Conservation (phyloP, 2,113 vertebrate genomes). For the Pelvicachromis taeniatus region DNA sequence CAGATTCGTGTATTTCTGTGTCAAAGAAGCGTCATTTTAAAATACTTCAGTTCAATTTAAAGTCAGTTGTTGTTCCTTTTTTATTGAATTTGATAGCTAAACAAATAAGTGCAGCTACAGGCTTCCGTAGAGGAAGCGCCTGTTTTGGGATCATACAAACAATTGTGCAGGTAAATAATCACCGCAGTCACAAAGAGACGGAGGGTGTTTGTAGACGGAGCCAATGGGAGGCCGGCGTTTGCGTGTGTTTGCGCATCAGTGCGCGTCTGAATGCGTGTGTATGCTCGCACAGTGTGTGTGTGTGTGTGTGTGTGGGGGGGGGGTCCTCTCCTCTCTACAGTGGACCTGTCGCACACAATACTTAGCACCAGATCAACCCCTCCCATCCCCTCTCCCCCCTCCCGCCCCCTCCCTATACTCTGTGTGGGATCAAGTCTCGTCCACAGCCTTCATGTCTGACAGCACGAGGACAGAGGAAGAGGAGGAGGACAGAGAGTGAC, state of each 20-base stretch:
- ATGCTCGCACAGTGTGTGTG: background rate
- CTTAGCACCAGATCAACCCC: slow-evolving; percentile 69
- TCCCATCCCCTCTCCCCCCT: background rate
- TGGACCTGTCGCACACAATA: slow-evolving; percentile 73
- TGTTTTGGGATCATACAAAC: background rate
- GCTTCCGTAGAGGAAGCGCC: too few species aligned
- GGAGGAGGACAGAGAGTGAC: slow-evolving; percentile 14
- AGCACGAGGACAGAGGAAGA: slow-evolving; percentile 18
- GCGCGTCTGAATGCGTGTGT: background rate
- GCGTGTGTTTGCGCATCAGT: background rate
- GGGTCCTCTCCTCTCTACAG: slow-evolving; percentile 57
- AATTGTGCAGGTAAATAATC: background rate
- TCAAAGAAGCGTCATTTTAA: background rate
- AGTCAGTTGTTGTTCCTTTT: background rate
- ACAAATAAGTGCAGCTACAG: background rate
- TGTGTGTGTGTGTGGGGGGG: background rate
- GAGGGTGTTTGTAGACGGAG: slow-evolving; percentile 1
- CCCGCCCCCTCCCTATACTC: slow-evolving; percentile 20
- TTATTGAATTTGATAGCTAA: background rate
- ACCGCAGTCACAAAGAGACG: background rate
- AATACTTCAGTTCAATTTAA: background rate
- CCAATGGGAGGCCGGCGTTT: background rate
- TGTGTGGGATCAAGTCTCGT: slow-evolving; percentile 60
- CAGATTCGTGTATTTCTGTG: background rate
- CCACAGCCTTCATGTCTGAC: slow-evolving; percentile 69